Percentiles rank a stretch among this genome's conserved stretches.
These are phyloP conservation scores for Coboldia fuscipes DNA, from an alignment of 1,140 invertebrate species.

Conservation along the genomic window DNA sequence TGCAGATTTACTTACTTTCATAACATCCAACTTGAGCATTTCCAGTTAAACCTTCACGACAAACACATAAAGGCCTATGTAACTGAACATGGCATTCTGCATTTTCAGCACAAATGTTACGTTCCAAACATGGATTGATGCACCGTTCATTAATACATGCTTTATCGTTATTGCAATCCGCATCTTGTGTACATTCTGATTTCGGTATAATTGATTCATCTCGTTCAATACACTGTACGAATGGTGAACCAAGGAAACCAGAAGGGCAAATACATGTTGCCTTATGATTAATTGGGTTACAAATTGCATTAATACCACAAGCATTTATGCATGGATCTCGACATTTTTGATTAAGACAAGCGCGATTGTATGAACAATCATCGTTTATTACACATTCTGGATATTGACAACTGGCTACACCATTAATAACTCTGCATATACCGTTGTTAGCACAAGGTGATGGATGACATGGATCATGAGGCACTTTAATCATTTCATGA, in stretches of 20 bases:
- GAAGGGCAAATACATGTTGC: constrained; percentile 58
- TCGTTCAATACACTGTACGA: constrained; percentile 40
- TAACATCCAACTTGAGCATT: constrained; percentile 60
- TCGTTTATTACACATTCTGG: constrained; percentile 69
- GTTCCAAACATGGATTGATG: constrained; percentile 46
- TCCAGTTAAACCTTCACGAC: constrained; percentile 62
- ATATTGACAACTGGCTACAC: constrained; percentile 49
- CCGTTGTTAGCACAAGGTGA: constrained; percentile 62
- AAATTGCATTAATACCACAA: constrained; percentile 70
- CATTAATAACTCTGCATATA: constrained; percentile 48
- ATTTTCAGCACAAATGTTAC: constrained; percentile 52
- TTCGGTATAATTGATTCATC: constrained; percentile 25
- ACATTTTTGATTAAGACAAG: constrained; percentile 63
- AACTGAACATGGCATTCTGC: constrained; percentile 59
- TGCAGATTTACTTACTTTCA: constrained; percentile 31
- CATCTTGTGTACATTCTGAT: constrained; percentile 57
- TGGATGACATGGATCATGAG: constrained; percentile 50
- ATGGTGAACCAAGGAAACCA: constrained; percentile 58
- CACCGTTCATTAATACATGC: constrained; percentile 62
- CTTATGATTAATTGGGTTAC: constrained; percentile 58
- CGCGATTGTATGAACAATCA: constrained; percentile 57
- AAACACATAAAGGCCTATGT: constrained; percentile 66
- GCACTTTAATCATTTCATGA: constrained; percentile 14
- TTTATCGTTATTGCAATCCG: constrained; percentile 64
- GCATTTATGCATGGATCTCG: constrained; percentile 57